Conservation (phyloP, 2,888 invertebrate genomes). For the Chouioia cunea region DNA sequence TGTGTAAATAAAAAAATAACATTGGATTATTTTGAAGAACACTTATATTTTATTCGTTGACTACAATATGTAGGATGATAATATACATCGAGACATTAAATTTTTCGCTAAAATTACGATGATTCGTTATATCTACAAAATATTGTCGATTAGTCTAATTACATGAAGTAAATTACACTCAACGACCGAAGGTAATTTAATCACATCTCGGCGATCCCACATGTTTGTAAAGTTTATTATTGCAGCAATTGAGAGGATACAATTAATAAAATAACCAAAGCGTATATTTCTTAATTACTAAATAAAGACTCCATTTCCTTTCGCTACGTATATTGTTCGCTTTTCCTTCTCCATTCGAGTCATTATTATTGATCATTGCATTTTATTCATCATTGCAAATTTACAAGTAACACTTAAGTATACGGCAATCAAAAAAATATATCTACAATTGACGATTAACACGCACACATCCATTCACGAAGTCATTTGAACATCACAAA, state of each 20-base stretch:
- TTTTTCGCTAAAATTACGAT: conserved; percentile 33
- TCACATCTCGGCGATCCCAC: conserved; percentile 28
- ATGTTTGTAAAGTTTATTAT: conserved; percentile 23
- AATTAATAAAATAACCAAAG: conserved; percentile 31
- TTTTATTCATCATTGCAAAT: conserved; percentile 16
- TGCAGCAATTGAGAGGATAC: conserved; percentile 25
- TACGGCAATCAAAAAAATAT: conserved; percentile 28
- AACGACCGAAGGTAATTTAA: conserved; percentile 40
- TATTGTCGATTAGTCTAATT: conserved; percentile 43
- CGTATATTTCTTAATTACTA: conserved; percentile 34
- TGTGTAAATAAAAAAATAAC: too few species aligned
- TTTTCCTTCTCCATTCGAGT: conserved; percentile 7
- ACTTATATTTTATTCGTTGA: conserved; percentile 30
- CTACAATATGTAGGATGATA: conserved; percentile 36
- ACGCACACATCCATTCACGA: conserved; percentile 28
- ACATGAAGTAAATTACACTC: conserved; percentile 43
- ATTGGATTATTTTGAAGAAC: conserved; percentile 22
- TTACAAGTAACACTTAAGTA: conserved; percentile 22
- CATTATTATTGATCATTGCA: neutral
- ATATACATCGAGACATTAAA: conserved; percentile 44
- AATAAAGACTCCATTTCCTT: neutral
- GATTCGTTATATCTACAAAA: conserved; percentile 44
- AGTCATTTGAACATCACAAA: conserved; percentile 15
- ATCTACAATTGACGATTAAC: conserved; percentile 24
- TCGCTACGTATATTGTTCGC: conserved; percentile 1